phyloP scores from a whole-genome alignment of 1,140 invertebrate species.

The Solenopsis fugax region DNA sequence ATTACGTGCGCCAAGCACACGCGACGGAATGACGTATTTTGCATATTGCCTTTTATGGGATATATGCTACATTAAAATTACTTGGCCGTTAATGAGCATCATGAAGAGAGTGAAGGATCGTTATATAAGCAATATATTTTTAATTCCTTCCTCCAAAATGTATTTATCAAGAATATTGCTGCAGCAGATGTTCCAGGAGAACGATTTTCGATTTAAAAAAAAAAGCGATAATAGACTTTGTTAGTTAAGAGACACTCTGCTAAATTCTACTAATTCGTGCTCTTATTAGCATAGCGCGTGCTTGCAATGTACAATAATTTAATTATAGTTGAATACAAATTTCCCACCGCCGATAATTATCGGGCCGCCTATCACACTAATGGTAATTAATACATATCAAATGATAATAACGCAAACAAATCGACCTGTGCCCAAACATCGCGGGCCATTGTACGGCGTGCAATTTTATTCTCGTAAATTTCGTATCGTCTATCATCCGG shows the following conservation, averaged over 20 bases:
- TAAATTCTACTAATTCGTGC: background rate
- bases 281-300: constrained; percentile 6
- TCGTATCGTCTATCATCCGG: constrained; percentile 54
- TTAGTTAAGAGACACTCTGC: background rate
- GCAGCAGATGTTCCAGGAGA: background rate
- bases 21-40: constrained; percentile 28
- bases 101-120: background rate
- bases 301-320: background rate
- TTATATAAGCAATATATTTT: background rate
- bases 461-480: constrained; percentile 61
- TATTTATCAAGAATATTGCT: background rate
- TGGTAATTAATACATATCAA: constrained; percentile 58
- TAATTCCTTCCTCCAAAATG: background rate
- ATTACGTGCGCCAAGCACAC: constrained; percentile 9
- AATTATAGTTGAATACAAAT: constrained; percentile 41
- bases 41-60: constrained; percentile 41
- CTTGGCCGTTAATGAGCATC: constrained; percentile 10
- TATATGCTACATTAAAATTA: constrained; percentile 33
- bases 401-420: constrained; percentile 50
- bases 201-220: background rate
- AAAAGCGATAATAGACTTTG: background rate
- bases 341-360: constrained; percentile 33
- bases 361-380: constrained; percentile 31
- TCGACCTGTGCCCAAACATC: constrained; percentile 28
- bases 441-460: background rate